Conservation (phyloP, 2,113 vertebrate genomes). For the Steatornis caripensis region DNA sequence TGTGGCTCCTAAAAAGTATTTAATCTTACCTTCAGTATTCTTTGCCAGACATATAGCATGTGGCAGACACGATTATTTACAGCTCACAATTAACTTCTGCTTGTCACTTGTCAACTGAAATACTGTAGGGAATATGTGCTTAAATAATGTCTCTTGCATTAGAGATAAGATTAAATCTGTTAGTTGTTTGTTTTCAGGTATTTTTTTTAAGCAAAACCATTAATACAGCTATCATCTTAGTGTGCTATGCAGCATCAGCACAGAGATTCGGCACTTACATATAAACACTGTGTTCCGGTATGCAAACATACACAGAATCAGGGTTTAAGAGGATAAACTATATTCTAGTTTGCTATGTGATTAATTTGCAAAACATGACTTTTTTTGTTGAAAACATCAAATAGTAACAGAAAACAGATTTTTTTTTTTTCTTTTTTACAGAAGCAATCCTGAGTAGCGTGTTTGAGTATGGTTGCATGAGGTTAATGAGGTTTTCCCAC, state of each 20-base stretch:
- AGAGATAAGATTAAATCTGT: background rate
- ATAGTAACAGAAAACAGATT: background rate
- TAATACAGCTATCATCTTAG: background rate
- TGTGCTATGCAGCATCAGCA: background rate
- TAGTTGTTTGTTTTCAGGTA: background rate
- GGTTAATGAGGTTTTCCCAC: background rate
- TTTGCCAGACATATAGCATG: slow-evolving; percentile 26
- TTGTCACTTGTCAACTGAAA: slow-evolving; percentile 23
- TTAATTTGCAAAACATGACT: background rate
- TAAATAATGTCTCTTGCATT: background rate
- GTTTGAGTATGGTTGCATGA: background rate
- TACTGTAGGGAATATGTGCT: background rate
- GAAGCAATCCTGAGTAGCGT: background rate
- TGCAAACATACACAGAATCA: background rate
- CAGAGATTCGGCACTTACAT: background rate
- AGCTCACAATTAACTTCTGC: slow-evolving; percentile 13
- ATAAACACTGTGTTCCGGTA: background rate
- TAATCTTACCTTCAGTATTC: background rate
- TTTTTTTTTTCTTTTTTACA: background rate
- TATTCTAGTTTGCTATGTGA: background rate
- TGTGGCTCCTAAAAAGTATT: slow-evolving; percentile 1
- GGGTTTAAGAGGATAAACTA: background rate
- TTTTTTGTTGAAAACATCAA: background rate
- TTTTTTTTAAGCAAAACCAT: background rate
- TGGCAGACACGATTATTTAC: slow-evolving; percentile 29